phyloP scores from a whole-genome alignment of 1,140 invertebrate genomes.

The Dendrolimus punctatus region DNA sequence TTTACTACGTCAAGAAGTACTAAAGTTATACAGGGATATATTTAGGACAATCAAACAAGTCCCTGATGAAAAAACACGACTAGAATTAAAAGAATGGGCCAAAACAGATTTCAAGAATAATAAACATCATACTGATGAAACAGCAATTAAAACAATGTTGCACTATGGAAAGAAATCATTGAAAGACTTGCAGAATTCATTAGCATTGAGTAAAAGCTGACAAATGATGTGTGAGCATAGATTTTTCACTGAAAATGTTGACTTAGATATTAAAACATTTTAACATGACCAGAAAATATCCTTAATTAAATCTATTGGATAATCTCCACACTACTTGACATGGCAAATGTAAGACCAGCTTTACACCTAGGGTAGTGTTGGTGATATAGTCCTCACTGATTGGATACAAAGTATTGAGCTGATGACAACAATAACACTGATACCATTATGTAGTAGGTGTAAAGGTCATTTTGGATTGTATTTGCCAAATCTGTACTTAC shows the following conservation, averaged over 20 bases:
- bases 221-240: conserved; percentile 1
- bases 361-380: too few relatives aligned
- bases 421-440: too few relatives aligned
- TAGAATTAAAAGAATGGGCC: conserved; percentile 80
- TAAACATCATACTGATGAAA: conserved; percentile 78
- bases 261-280: conserved; percentile 3
- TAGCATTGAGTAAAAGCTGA: conserved; percentile 70
- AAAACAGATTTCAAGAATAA: conserved; percentile 80
- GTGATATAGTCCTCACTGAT: too few relatives aligned
- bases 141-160: conserved; percentile 80
- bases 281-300: too few relatives aligned
- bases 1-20: conserved; percentile 81
- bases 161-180: conserved; percentile 79
- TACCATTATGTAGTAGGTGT: too few relatives aligned
- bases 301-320: neutral
- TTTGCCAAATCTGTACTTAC: too few relatives aligned
- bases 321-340: too few relatives aligned
- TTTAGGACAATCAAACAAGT: conserved; percentile 78
- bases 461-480: too few relatives aligned
- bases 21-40: conserved; percentile 83
- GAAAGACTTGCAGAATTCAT: conserved; percentile 77
- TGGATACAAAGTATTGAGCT: too few relatives aligned
- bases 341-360: too few relatives aligned
- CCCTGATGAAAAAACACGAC: conserved; percentile 74
- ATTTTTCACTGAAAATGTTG: neutral